phyloP scores from a whole-genome alignment of 2,888 invertebrate genomes.

The Miltochrista miniata region DNA sequence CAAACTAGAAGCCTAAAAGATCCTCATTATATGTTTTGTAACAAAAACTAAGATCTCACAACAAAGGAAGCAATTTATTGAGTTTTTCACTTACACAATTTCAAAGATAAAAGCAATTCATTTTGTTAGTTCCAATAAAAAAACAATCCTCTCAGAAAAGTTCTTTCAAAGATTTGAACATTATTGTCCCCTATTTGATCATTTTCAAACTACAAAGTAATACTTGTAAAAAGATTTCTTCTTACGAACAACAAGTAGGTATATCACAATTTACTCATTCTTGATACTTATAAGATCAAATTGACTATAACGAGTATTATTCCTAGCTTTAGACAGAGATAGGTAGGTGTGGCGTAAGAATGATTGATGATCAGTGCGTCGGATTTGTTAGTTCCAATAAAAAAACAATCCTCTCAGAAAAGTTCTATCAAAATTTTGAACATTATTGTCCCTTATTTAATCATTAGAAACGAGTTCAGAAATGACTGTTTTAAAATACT shows the following conservation, averaged over 20 bases:
- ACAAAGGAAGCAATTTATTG: background rate
- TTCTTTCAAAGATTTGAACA: background rate
- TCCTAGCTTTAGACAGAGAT: slow-evolving; percentile 15
- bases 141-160: background rate
- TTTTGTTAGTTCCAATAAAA: background rate
- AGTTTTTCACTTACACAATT: background rate
- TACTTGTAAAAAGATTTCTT: slow-evolving; percentile 8
- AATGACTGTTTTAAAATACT: background rate
- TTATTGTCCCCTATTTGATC: slow-evolving; percentile 1
- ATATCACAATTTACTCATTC: slow-evolving; percentile 17
- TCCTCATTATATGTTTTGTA: background rate
- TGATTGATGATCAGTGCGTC: slow-evolving; percentile 75
- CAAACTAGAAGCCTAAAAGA: background rate
- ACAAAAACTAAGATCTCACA: background rate
- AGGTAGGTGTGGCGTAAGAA: slow-evolving; percentile 28
- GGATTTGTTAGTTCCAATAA: background rate
- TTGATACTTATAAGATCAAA: slow-evolving; percentile 48
- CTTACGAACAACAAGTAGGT: slow-evolving; percentile 14
- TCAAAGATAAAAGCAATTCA: background rate
- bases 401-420: background rate
- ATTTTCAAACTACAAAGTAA: background rate
- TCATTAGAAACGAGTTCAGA: background rate
- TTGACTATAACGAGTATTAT: slow-evolving; percentile 63
- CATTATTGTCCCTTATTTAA: slow-evolving; percentile 1
- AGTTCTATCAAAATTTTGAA: background rate